These are phyloP conservation scores for Crypturellus undulatus DNA, from an alignment of 2,113 vertebrate species.

Conservation along the genomic window DNA sequence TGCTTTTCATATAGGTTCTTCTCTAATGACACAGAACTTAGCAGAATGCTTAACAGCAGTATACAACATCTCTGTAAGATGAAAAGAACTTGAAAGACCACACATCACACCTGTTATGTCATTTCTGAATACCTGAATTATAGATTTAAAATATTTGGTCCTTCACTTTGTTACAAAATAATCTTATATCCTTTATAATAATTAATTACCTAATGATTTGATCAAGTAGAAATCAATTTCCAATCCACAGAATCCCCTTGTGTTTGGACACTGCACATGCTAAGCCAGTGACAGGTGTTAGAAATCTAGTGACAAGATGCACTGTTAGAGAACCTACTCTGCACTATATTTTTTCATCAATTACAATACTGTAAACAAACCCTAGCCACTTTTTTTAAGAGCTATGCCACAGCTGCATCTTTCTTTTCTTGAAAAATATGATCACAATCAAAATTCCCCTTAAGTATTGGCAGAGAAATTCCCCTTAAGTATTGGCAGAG, in stretches of 20 bases:
- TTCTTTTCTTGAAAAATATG: neutral
- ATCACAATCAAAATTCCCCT: neutral
- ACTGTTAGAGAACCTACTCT: neutral
- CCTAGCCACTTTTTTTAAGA: neutral
- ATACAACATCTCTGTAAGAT: neutral
- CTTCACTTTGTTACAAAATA: neutral
- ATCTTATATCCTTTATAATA: neutral
- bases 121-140: neutral
- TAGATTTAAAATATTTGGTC: neutral
- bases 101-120: neutral
- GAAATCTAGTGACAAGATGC: neutral
- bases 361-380: neutral
- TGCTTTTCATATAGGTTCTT: neutral
- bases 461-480: neutral
- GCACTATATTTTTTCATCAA: neutral
- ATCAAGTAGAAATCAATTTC: neutral
- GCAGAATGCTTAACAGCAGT: neutral
- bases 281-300: neutral
- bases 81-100: neutral
- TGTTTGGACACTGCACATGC: neutral
- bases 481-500: neutral
- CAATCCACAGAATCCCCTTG: neutral
- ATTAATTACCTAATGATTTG: neutral
- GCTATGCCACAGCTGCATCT: neutral
- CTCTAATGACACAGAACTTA: neutral